Evolutionary conservation across 2,888 invertebrate species (phyloP).

Genomic region (Malthinus seriepunctatus): DNA sequence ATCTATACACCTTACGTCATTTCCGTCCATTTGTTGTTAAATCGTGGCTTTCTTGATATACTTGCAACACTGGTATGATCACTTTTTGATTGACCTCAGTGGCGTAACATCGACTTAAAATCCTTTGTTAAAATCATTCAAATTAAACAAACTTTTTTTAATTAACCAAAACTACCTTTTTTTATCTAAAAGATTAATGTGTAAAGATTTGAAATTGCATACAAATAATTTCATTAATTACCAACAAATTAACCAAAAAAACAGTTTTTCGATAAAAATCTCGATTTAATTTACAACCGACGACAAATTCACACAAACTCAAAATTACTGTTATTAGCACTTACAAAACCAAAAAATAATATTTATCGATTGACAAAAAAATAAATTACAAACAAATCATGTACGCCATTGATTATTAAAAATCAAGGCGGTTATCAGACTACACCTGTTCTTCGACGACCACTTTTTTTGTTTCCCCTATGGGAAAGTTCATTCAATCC

Average conservation of each 20-base stretch:
- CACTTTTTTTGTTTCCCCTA: constrained; percentile 41
- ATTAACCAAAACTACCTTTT: neutral
- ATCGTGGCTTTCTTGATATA: constrained; percentile 10
- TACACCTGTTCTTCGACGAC: constrained; percentile 46
- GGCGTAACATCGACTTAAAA: constrained; percentile 4
- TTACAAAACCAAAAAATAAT: neutral
- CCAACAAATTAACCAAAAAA: neutral
- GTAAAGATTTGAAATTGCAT: neutral
- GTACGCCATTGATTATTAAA: constrained; percentile 33
- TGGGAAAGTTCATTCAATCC: constrained; percentile 48
- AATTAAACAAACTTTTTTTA: neutral
- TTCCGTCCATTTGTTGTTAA: constrained; percentile 11
- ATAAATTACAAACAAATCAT: neutral
- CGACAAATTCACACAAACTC: neutral
- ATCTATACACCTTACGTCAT: constrained; percentile 25
- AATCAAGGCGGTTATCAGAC: constrained; percentile 40
- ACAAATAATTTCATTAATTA: neutral
- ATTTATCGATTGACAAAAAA: neutral
- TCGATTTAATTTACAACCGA: too few species aligned
- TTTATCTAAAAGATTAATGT: neutral
- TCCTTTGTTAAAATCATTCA: neutral
- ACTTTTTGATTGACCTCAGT: constrained; percentile 4
- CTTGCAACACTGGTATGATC: constrained; percentile 16
- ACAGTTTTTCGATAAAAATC: too few species aligned
- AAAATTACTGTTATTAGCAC: neutral